Percentiles rank a stretch among this genome's conserved stretches.
phyloP scores from a whole-genome alignment of 2,797 vertebrate species.

The Sebastes jordani region DNA sequence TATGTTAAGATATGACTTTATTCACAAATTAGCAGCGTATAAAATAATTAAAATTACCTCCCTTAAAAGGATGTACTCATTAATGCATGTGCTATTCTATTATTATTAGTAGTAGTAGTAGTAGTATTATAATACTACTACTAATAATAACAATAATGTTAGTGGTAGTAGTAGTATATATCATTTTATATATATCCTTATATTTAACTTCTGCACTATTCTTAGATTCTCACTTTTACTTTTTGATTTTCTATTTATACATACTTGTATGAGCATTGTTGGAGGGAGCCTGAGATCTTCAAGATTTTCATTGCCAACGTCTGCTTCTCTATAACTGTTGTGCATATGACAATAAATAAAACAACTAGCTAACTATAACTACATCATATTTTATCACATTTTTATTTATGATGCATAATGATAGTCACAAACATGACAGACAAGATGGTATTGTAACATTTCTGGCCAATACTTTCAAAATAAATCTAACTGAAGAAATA shows the following conservation, averaged over 20 bases:
- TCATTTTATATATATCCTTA: not conserved
- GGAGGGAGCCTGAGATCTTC: no score
- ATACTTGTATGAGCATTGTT: no score
- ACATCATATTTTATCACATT: no score
- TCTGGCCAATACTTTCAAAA: not conserved
- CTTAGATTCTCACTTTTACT: not conserved
- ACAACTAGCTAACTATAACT: accelerated
- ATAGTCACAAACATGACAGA: not conserved
- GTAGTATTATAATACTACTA: accelerated
- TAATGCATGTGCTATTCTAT: not conserved
- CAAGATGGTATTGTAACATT: not conserved
- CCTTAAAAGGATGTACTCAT: not conserved
- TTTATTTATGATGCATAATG: not conserved
- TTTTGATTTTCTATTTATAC: not conserved
- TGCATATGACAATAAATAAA: not conserved
- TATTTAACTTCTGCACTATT: not conserved
- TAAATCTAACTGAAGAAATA: not conserved
- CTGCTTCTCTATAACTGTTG: not conserved
- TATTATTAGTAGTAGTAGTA: no score
- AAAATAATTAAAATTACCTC: not conserved
- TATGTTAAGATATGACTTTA: not conserved
- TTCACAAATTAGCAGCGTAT: accelerated
- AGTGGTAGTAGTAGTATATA: no score
- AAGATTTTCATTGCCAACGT: not conserved
- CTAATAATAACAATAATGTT: no score